These are phyloP conservation scores for Cranoglanis bouderius DNA, from an alignment of 2,113 vertebrate genomes.

Conservation along the genomic window DNA sequence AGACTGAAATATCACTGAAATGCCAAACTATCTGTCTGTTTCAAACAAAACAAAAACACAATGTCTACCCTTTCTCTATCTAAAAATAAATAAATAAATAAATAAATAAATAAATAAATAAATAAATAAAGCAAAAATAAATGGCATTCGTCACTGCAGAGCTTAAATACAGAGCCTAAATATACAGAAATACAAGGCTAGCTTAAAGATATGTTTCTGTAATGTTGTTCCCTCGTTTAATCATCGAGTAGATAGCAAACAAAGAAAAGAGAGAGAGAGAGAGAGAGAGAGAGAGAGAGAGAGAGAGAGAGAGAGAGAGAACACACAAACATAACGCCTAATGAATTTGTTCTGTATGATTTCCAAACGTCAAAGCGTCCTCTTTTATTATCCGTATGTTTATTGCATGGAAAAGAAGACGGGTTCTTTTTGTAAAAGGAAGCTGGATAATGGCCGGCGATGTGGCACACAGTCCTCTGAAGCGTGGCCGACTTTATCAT, in stretches of 20 bases:
- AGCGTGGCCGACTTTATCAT: constrained; percentile 14
- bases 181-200: not conserved
- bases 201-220: not conserved
- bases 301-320: not conserved
- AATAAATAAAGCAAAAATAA: no score
- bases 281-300: not conserved
- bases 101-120: no score
- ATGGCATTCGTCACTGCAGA: not conserved
- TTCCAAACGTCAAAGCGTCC: not conserved
- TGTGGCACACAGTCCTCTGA: not conserved
- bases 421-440: not conserved
- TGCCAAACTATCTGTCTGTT: not conserved
- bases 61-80: not conserved
- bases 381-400: not conserved
- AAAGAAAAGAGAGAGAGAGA: not conserved
- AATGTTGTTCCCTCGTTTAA: not conserved
- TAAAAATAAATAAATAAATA: not conserved
- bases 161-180: not conserved
- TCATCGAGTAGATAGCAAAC: not conserved
- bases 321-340: not conserved
- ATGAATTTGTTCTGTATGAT: not conserved
- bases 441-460: not conserved
- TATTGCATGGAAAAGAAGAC: not conserved
- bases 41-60: not conserved
- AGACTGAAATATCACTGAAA: not conserved